These are phyloP conservation scores for Andrena bucephala DNA, from an alignment of 2,888 invertebrate species.

Conservation along the genomic window DNA sequence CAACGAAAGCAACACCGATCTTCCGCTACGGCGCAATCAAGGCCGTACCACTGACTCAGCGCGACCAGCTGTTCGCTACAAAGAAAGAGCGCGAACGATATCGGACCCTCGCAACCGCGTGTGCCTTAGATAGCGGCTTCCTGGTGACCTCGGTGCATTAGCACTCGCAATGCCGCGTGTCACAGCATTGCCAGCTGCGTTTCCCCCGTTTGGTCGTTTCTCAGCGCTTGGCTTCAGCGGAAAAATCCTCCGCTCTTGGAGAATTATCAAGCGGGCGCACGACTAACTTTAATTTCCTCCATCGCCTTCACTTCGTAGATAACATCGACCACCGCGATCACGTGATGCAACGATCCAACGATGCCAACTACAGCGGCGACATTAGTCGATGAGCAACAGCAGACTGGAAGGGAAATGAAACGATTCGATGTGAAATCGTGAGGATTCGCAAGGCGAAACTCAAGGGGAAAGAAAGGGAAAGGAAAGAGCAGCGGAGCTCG, in stretches of 20 bases:
- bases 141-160: conserved; percentile 82
- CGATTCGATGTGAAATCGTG: conserved; percentile 20
- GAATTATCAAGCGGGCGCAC: not conserved
- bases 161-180: conserved; percentile 56
- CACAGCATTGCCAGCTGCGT: conserved; percentile 49
- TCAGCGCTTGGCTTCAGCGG: not conserved
- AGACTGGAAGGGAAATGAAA: conserved; percentile 19
- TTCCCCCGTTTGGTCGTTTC: conserved; percentile 26
- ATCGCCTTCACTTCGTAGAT: too few species aligned
- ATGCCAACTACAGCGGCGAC: not conserved
- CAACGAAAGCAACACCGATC: conserved; percentile 68
- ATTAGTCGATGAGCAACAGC: not conserved
- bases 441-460: not conserved
- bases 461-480: conserved; percentile 16
- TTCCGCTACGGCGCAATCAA: conserved; percentile 74
- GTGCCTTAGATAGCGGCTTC: conserved; percentile 80
- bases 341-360: not conserved
- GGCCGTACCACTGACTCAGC: conserved; percentile 75
- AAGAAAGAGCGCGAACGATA: conserved; percentile 73
- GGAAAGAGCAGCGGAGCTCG: conserved; percentile 14
- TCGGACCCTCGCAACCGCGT: conserved; percentile 67
- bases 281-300: not conserved
- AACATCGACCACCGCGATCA: too few species aligned
- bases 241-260: not conserved
- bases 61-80: conserved; percentile 78